Base-by-base conservation (phyloP, 2,797 vertebrate species). In the Sebastes diaconus region DNA sequence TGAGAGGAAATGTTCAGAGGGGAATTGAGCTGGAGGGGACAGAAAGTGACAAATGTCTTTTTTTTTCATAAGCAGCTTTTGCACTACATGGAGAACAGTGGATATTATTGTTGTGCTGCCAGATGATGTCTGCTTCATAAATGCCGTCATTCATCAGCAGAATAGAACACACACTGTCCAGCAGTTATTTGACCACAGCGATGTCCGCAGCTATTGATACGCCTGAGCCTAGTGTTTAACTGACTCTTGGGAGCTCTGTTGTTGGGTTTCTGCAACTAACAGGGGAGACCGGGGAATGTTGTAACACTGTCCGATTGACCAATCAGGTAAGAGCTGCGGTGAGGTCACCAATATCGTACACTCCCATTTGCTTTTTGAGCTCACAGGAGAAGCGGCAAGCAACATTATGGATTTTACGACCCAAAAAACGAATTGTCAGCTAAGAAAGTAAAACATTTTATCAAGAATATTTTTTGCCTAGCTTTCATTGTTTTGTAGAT, bases 81-180 rank as follows among this genome's bases (percentile, higher is more conserved):
- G 73, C 39, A 81, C 70, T n/a, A 42, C 68, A 74, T 3, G 52
- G 76, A 85, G 90, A 92, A 95, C 94, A 94, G 79, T 90, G 86
- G 88, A 75, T 85, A 66, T 80, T 68, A 93, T 93, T 94, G 93
- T 95, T 83, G 77, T 61, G 59, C 69, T 67, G 54, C 46, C 69
- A 84, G 70, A 90, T 88, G 79, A 88, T 91, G 79, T 86, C 77
- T 80, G 34, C 84, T 84, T 84, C 65, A 90, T 89, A 93, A 93
- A 94, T 92, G 91, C 76, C 91, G 81, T 88, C 91, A 92, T 95
- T 94, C 92, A 88, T 93, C 29, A n/a, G 1, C 66, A 70, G 89
- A 90, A 88, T 84, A 90, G 80, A 85, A 80, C 75, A 27, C 83
- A 84, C 86, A 80, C 88, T 92, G 84, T 93, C 77, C 83, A 72